A percentile compares a stretch with the other conserved stretches of the same genome.
Conservation (phyloP, 2,888 invertebrate genomes). For the Coecobrya sp. region DNA sequence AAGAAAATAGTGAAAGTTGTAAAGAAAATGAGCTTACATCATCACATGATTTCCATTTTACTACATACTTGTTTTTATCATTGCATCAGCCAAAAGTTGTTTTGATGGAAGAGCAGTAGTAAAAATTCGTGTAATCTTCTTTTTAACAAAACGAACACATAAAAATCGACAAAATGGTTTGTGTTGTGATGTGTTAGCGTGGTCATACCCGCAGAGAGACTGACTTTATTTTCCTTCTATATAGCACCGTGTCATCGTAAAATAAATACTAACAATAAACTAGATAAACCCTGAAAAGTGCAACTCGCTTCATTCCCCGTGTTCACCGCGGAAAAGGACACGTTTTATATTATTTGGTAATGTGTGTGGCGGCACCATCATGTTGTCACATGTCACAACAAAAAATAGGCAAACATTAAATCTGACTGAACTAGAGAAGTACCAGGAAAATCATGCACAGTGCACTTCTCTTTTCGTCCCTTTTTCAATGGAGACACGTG, state of each 20-base stretch:
- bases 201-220: neutral
- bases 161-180: conserved; percentile 52
- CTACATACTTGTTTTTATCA: conserved; percentile 10
- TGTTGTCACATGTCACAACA: conserved; percentile 50
- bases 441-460: neutral
- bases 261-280: conserved; percentile 14
- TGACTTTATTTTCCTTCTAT: neutral
- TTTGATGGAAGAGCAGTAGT: conserved; percentile 30
- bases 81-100: conserved; percentile 40
- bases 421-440: neutral
- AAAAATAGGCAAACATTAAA: conserved; percentile 57
- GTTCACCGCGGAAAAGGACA: neutral
- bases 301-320: neutral
- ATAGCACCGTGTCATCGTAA: neutral
- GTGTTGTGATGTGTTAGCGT: conserved; percentile 26
- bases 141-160: conserved; percentile 29
- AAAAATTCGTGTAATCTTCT: conserved; percentile 36
- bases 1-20: conserved; percentile 17
- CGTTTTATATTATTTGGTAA: conserved; percentile 36
- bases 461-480: neutral
- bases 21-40: conserved; percentile 51
- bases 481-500: conserved; percentile 35
- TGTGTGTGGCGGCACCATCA: conserved; percentile 16
- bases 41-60: conserved; percentile 17
- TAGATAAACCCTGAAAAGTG: neutral